phyloP scores from a whole-genome alignment of 2,888 invertebrate species.

The Nasonia oneida region DNA sequence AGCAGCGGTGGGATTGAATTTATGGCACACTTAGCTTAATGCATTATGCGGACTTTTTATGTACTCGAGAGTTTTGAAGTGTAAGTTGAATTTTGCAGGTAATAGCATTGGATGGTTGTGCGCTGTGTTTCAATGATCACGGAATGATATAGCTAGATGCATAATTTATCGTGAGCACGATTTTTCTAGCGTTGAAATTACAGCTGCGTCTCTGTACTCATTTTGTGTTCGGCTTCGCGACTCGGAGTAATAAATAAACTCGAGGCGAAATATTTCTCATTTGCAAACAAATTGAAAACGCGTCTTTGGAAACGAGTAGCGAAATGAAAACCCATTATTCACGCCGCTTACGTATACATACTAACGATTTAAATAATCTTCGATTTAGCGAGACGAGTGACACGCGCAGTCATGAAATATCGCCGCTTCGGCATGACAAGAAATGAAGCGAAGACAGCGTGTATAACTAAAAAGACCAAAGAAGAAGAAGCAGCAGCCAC shows the following conservation, averaged over 20 bases:
- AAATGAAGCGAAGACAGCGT: slow-evolving; percentile 53
- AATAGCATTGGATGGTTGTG: background rate
- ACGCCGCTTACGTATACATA: background rate
- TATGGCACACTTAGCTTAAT: slow-evolving; percentile 51
- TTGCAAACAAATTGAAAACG: background rate
- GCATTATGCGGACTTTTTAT: too few species aligned
- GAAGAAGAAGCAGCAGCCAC: background rate
- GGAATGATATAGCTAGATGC: slow-evolving; percentile 18
- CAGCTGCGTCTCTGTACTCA: background rate
- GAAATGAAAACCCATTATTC: background rate
- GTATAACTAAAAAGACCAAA: slow-evolving; percentile 27
- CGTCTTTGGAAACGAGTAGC: background rate
- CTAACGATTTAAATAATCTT: slow-evolving; percentile 5
- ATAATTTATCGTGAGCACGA: background rate
- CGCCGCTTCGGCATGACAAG: slow-evolving; percentile 52
- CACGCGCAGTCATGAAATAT: slow-evolving; percentile 48
- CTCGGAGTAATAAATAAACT: background rate
- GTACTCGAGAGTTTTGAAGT: too few species aligned
- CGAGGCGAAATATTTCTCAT: slow-evolving; percentile 2
- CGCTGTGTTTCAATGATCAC: slow-evolving; percentile 5
- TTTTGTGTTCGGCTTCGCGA: background rate
- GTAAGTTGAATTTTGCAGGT: background rate
- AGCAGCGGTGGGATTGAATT: slow-evolving; percentile 37
- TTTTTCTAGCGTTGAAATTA: background rate
- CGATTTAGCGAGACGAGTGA: slow-evolving; percentile 15